Evolutionary conservation across 2,888 invertebrate species (phyloP).

Genomic region (Sabatieria punctata): DNA sequence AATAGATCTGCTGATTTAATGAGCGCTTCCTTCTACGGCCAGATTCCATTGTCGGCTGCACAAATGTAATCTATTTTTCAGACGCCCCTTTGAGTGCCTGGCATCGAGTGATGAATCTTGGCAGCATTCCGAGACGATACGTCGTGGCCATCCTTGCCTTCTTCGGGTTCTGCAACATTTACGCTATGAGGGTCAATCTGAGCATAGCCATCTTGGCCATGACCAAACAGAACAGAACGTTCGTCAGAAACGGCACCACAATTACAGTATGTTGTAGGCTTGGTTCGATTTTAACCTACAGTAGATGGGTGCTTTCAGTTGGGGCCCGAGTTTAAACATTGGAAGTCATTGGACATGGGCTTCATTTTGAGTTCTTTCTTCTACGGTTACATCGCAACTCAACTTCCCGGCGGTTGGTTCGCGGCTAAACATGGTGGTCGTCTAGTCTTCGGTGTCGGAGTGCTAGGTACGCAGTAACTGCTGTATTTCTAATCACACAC

Average conservation of each 20-base stretch:
- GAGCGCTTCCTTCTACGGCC: no score
- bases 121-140: slow-evolving; percentile 33
- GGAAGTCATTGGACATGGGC: background rate
- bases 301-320: background rate
- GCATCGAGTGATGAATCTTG: no score
- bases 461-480: slow-evolving; percentile 14
- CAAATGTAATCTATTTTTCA: no score
- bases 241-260: slow-evolving; percentile 6
- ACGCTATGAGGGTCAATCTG: slow-evolving; percentile 36
- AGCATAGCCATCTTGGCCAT: slow-evolving; percentile 35
- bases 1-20: no score
- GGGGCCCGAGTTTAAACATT: background rate
- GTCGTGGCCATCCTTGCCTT: slow-evolving; percentile 35
- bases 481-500: no score
- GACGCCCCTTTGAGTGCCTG: no score
- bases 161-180: slow-evolving; percentile 35
- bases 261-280: slow-evolving; percentile 5
- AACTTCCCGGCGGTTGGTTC: slow-evolving; percentile 10
- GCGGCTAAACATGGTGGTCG: slow-evolving; percentile 10
- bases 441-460: slow-evolving; percentile 17
- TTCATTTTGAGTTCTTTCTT: slow-evolving; percentile 4
- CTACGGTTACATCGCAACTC: slow-evolving; percentile 12
- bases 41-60: no score
- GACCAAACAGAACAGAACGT: slow-evolving; percentile 22
- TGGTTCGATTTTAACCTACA: background rate